Evolutionary conservation across 2,888 invertebrate genomes (phyloP), one percentile per base, ranked within the genome.

Genomic region (Andrena trimmerana): DNA sequence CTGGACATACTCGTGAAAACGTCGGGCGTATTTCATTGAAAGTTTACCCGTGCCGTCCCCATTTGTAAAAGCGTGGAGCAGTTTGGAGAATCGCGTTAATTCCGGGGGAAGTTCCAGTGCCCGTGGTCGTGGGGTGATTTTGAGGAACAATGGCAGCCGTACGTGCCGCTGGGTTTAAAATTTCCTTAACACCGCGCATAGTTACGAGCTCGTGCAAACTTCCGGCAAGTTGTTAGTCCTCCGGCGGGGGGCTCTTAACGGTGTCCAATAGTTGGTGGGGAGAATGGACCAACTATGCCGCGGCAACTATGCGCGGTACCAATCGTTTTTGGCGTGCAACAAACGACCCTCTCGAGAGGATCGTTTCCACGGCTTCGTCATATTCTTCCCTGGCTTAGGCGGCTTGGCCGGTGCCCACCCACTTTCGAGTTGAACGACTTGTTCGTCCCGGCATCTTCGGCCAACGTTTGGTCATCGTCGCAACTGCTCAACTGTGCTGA

Each of bases 211-310:
- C 42, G 57, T 48, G 70, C 70, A 83, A 84, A 84, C 78, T 84
- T 70, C 48, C 71, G 33, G 48, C 74, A 83, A 79, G 78, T 83
- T 78, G 84, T 83, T 84, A 78, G 78, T 67, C 70, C 80, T 70
- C 31, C 33, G 42, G 70, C 33, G 27, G 66, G 73, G 66, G 82
- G 73, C 68, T 78, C 74, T 84, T 78, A 82, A 75, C 83, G 31
- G 78, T 84, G 84, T 83, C 71, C 83, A 57, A 79, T 69, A 78
- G 54, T 63, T 29, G 69, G 84, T 31, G 60, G 54, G 70, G 57
- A 63, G 70, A 85, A 74, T 67, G 80, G 63, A 75, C 66, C 76
- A 87, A 88, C 89, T 87, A 87, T 88, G 79, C 65, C 48, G 69
- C 54, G 29, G 54, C 48, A 83, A 84, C 81, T 87, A 86, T 84